Conservation (phyloP, 2,888 invertebrate genomes). For the Timema podura region DNA sequence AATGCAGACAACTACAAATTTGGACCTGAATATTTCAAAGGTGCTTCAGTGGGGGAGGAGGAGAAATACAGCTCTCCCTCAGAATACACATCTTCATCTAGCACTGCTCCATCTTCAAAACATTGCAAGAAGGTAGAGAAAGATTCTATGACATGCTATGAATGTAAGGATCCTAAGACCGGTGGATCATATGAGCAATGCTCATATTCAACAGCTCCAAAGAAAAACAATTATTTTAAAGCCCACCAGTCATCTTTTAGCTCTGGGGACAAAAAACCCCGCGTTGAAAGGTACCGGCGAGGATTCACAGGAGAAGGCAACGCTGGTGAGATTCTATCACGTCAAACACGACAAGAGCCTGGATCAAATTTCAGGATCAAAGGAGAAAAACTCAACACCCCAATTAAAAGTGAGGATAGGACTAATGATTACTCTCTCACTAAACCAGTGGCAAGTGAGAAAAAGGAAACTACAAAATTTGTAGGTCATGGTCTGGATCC, state of each 20-base stretch:
- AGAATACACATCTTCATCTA: slow-evolving; percentile 22
- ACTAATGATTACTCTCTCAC: slow-evolving; percentile 6
- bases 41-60: background rate
- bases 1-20: slow-evolving; percentile 38
- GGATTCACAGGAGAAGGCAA: background rate
- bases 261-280: slow-evolving; percentile 19
- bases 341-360: slow-evolving; percentile 8
- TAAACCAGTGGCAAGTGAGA: slow-evolving; percentile 6
- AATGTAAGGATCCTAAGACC: slow-evolving; percentile 69
- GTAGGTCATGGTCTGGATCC: slow-evolving; percentile 27
- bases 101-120: slow-evolving; percentile 12
- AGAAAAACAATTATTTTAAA: slow-evolving; percentile 36
- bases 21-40: slow-evolving; percentile 42
- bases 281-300: background rate
- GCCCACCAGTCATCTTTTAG: slow-evolving; percentile 31
- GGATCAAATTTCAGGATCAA: background rate
- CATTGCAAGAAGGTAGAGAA: slow-evolving; percentile 28
- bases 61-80: slow-evolving; percentile 7
- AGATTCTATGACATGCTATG: slow-evolving; percentile 41
- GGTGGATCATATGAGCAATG: slow-evolving; percentile 77
- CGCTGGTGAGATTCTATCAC: background rate
- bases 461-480: background rate
- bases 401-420: background rate
- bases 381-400: background rate
- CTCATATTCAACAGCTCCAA: slow-evolving; percentile 68